Base-by-base conservation (phyloP, 2,888 invertebrate species). In the Pyralis farinalis region DNA sequence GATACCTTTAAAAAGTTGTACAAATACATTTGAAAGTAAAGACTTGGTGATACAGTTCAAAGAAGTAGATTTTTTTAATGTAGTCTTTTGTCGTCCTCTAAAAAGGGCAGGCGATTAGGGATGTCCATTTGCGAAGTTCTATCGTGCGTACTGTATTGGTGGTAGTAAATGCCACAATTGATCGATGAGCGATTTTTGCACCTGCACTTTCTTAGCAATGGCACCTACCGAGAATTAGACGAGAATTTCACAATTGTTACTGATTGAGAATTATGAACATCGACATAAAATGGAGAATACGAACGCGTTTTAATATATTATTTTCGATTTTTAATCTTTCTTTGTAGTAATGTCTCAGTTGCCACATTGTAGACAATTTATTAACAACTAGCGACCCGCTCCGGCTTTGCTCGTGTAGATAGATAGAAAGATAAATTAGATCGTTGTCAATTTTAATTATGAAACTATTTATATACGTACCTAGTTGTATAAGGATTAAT, bases 111-210 rank as follows among this genome's bases (percentile, higher is more conserved):
- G 63, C 69, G 82, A 87, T 86, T 85, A 83, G 78, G 76, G 68
- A 73, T 85, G 86, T 83, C 79, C 83, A 72, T 83, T 73, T 75
- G 81, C 81, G 53, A 59, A 58, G 69, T 75, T 77, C 79, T 79
- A 71, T 70, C 54, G 62, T 58, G 47, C 52, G 55, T 64, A 54
- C 54, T 58, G 58, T 53, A 58, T 54, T 47, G 55, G 59, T 56
- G 70, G 69, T 62, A 69, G 69, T 81, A 73, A 84, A 83, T 78
- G 86, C 74, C 84, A 84, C 63, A 62, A 51, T 69, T 86, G 86
- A 86, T 86, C 58, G 82, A 87, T 86, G 71, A 61, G 51, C 40
- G 32, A 34, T 37, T 45, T 55, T 69, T 53, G 63, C 84, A 85
- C 82, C 84, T 85, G 83, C 77, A 63, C 45, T 54, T 51, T 55